Conservation (phyloP, 2,113 vertebrate species). For the Gobiocypris rarus region DNA sequence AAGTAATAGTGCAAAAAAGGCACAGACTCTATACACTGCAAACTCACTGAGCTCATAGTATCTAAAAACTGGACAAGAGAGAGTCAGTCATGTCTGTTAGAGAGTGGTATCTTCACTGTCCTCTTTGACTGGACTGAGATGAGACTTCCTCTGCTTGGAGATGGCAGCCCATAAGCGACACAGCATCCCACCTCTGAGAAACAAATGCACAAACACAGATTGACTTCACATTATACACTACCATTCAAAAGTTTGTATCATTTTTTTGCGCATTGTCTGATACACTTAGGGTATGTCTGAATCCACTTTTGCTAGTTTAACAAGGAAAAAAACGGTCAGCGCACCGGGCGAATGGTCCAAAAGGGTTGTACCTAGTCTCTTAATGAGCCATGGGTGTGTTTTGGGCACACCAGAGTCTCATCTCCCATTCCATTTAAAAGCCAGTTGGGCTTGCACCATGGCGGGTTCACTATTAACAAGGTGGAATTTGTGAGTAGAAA, state of each 20-base stretch:
- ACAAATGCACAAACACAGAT: constrained; percentile 4
- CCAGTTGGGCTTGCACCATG: no score
- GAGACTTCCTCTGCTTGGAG: constrained; percentile 66
- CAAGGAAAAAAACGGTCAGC: no score
- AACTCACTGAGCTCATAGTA: constrained; percentile 57
- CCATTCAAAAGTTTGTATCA: not conserved
- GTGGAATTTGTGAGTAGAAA: no score
- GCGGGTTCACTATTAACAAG: no score
- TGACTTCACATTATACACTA: not conserved
- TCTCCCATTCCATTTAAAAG: no score
- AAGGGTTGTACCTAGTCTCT: no score
- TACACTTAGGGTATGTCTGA: no score
- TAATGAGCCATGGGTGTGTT: no score
- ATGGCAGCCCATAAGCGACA: constrained; percentile 86
- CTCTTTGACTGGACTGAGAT: constrained; percentile 57
- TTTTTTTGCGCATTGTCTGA: no score
- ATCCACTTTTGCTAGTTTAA: no score
- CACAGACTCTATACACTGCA: constrained; percentile 20
- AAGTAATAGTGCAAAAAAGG: constrained; percentile 37
- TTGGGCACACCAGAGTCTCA: no score
- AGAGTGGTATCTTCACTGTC: constrained; percentile 66
- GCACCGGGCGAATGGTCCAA: no score
- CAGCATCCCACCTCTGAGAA: constrained; percentile 81
- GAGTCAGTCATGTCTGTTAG: constrained; percentile 46
- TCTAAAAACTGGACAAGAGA: not conserved